Percentiles rank a stretch among this genome's conserved stretches.
Conservation (phyloP, 2,113 vertebrate species). For the Calyptommatus sinebrachiatus region DNA sequence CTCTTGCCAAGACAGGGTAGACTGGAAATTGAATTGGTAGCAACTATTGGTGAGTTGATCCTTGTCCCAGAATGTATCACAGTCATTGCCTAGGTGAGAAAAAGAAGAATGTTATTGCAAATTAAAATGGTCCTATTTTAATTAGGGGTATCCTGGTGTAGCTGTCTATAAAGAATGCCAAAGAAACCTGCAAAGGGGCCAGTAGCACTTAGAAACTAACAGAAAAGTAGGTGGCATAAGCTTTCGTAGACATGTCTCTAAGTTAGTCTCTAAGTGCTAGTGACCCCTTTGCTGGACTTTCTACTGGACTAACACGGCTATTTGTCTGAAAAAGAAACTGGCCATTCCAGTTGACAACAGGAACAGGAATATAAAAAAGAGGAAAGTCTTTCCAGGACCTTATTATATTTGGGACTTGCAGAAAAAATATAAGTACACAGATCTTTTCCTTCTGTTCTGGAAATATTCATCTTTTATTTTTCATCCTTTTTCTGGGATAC, state of each 20-base stretch:
- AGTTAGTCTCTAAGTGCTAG: too few species aligned
- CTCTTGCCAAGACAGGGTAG: constrained; percentile 90
- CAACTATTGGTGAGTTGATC: constrained; percentile 92
- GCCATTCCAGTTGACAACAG: not conserved
- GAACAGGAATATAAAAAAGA: not conserved
- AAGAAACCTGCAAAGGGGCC: too few species aligned
- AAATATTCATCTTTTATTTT: not conserved
- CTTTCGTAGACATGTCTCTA: too few species aligned
- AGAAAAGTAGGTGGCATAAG: too few species aligned
- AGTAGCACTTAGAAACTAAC: too few species aligned
- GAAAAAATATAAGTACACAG: not conserved
- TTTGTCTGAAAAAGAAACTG: too few species aligned
- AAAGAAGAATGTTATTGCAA: not conserved
- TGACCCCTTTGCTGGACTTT: too few species aligned
- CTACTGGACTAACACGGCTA: too few species aligned
- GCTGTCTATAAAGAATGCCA: not conserved
- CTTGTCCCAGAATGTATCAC: constrained; percentile 96
- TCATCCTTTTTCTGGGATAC: not conserved
- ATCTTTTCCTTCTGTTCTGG: not conserved
- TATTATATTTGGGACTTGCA: not conserved
- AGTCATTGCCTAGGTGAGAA: constrained; percentile 71
- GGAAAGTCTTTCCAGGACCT: not conserved
- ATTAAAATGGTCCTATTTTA: not conserved
- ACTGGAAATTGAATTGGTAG: constrained; percentile 98
- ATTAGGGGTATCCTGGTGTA: too few species aligned